Base-by-base conservation (phyloP, 2,113 vertebrate species). In the Silurus meridionalis region DNA sequence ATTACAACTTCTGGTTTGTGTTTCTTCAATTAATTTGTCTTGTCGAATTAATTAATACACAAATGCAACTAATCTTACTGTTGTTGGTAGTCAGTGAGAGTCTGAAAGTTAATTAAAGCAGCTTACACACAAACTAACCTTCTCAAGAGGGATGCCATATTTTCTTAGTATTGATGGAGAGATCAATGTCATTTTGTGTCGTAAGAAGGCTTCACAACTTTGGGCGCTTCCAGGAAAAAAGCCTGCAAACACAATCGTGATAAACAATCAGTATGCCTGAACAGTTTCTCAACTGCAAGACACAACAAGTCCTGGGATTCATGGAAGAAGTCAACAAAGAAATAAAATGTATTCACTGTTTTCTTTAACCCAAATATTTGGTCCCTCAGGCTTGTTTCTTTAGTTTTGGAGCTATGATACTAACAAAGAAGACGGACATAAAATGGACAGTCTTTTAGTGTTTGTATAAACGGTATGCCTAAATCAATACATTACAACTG, bases 171-270 rank as follows among this genome's bases (percentile, higher is more conserved):
- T 98, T 48, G 96, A 96, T 0, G 98, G 98, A 13, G 98, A 99
- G 86, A 99, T 99, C 89, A 99, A 92, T 57, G 98, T 99, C 98
- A 99, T 99, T 92, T 99, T 99, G 92, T 99, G 98, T 46, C 98
- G 96, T 64, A 99, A 94, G 92, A 99, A 99, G 0, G 98, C 98
- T 91, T 99, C 97, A 88, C 98, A 99, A 93, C 96, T 97, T 90
- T 99, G 97, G 57, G 97, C 96, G n/a, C 97, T 99, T 81, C 98
- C 97, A 15, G 98, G 98, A 87, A 99, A 99, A 91, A 99, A 99
- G n/a, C 97, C 98, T 99, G 92, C 4, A 87, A 84, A 85, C 5
- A 69, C 37, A 82, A 9, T 21, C n/a, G 66, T 37, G 23, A 84
- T 53, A 46, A 46, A 80, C 2, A 60, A 46, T 58, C 15, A 58